phyloP scores from a whole-genome alignment of 2,113 vertebrate genomes.

The Nettapus auritus region DNA sequence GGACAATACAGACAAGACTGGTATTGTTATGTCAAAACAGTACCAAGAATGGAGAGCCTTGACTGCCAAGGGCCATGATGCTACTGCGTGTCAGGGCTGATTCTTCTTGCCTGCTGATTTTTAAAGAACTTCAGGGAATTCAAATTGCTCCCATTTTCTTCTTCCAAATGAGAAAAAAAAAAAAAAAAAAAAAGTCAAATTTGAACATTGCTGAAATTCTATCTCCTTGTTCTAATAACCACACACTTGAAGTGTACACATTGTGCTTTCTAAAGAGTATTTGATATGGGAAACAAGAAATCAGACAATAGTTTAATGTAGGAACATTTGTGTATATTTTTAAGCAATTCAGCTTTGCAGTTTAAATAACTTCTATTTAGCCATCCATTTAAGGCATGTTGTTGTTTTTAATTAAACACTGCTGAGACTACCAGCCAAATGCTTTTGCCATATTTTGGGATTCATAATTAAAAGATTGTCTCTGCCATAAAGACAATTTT shows the following conservation, averaged over 20 bases:
- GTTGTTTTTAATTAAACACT: not conserved
- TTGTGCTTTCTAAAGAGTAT: not conserved
- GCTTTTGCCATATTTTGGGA: conserved; percentile 1
- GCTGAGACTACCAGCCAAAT: not conserved
- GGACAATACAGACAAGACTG: not conserved
- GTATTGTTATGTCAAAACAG: not conserved
- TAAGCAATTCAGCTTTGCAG: not conserved
- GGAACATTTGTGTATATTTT: not conserved
- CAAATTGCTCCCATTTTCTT: not conserved
- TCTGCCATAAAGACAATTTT: conserved; percentile 15
- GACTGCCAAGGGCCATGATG: too few relatives aligned
- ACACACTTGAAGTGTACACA: not conserved
- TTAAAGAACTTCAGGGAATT: too few relatives aligned
- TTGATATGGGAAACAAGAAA: not conserved
- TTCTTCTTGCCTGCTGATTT: not conserved
- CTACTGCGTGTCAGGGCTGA: not conserved
- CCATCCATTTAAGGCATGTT: not conserved
- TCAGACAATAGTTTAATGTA: not conserved
- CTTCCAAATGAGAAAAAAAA: not conserved
- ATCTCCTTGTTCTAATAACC: not conserved
- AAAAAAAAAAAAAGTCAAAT: not conserved
- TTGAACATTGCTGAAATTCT: not conserved
- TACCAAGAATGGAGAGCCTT: not conserved
- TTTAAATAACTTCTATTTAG: not conserved
- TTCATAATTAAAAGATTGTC: not conserved